Base-by-base conservation (phyloP, 2,113 vertebrate genomes). In the Poeciliopsis turrubarensis region DNA sequence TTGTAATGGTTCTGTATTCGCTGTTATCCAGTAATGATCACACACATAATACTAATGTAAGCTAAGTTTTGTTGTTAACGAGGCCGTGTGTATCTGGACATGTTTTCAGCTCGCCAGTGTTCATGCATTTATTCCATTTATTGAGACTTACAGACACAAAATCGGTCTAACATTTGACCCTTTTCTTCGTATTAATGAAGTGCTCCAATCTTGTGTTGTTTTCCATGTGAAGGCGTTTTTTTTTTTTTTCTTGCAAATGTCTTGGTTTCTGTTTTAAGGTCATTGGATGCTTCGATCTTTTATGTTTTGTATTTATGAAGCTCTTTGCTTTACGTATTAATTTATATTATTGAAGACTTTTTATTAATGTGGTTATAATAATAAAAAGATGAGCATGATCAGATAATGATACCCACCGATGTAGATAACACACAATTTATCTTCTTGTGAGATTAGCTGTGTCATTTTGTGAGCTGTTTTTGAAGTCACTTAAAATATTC, bases 391-490 rank as follows among this genome's bases (percentile, higher is more conserved):
- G 63, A 86, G 91, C 91, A 93, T 93, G 92, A 91, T 84, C 79
- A 84, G 89, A 89, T 87, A 68, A 91, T 81, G 83, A 89, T 80
- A 90, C 79, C 83, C 79, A 84, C 83, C 51, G 73, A 87, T 92
- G 92, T 93, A 93, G 85, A 92, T 91, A 92, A 89, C 79, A 87
- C 85, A 87, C 75, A 82, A 84, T 82, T 87, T 89, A 87, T 86
- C 87, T 89, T 84, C 89, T 87, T 83, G 92, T 91, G 89, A 92
- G 83, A 90, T 90, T 89, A 86, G 87, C 86, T 79, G 83, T 89
- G 89, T 91, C 87, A 89, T 92, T 90, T 89, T 89, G 89, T 94
- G 91, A 91, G 90, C 51, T 31, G 81, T 93, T 92, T 89, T 89
- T 87, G 73, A 88, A 89, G 81, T 87, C 87, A 80, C 41, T 81